phyloP scores from a whole-genome alignment of 2,888 invertebrate species.

The Thymelicus lineola region DNA sequence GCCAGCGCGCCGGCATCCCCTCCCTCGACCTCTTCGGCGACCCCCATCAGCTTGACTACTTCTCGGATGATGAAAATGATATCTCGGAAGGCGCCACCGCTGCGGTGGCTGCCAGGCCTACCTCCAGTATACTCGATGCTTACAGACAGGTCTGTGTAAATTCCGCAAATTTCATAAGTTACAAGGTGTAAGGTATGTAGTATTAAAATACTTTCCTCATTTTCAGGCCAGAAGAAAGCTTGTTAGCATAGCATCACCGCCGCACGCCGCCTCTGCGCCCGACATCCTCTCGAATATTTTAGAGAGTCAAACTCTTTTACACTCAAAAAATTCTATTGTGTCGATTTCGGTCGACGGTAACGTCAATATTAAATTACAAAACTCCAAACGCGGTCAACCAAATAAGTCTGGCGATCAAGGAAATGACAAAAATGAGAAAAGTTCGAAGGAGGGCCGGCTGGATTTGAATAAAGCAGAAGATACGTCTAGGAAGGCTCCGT shows the following conservation, averaged over 20 bases:
- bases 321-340: constrained; percentile 86
- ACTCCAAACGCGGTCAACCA: constrained; percentile 37
- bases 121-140: constrained; percentile 72
- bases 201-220: not conserved
- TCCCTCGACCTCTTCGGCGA: constrained; percentile 86
- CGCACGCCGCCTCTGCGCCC: constrained; percentile 72
- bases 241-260: constrained; percentile 67
- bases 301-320: constrained; percentile 88
- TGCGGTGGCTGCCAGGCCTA: constrained; percentile 69
- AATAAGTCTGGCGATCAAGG: constrained; percentile 9
- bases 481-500: constrained; percentile 82
- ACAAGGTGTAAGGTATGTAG: too few species aligned
- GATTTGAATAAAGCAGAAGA: constrained; percentile 59
- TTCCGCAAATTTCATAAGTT: too few species aligned
- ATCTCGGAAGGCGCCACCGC: constrained; percentile 60
- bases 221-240: constrained; percentile 80
- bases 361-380: constrained; percentile 78
- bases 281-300: constrained; percentile 90
- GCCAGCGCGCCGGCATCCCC: constrained; percentile 57
- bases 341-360: constrained; percentile 87
- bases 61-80: constrained; percentile 80
- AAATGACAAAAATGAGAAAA: constrained; percentile 8
- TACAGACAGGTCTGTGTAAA: constrained; percentile 65
- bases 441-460: constrained; percentile 46
- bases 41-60: constrained; percentile 89